phyloP scores from a whole-genome alignment of 2,797 vertebrate genomes.

The Gobionotothen gibberifrons region DNA sequence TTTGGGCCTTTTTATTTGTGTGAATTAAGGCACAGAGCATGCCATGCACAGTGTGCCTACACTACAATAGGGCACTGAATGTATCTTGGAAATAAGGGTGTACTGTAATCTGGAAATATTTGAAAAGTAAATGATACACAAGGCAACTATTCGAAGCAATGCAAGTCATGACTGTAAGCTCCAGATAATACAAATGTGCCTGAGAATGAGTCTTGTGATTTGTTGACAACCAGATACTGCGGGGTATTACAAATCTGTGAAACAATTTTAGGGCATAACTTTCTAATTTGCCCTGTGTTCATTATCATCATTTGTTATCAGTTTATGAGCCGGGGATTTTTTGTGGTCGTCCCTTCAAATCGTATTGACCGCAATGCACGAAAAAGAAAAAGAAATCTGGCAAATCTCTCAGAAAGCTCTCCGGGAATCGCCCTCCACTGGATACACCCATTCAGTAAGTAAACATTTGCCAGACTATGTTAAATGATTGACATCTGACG shows the following conservation, averaged over 20 bases:
- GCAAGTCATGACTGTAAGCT: neutral
- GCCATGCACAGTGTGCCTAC: constrained; percentile 26
- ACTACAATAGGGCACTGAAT: constrained; percentile 39
- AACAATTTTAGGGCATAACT: constrained; percentile 37
- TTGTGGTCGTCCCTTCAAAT: no score
- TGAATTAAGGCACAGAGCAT: constrained; percentile 46
- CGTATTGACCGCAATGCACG: no score
- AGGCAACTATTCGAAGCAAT: constrained; percentile 53
- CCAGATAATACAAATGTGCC: constrained; percentile 8
- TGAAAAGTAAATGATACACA: constrained; percentile 51
- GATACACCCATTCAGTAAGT: no score
- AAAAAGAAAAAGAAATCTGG: no score
- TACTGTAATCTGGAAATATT: constrained; percentile 16
- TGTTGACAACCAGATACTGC: constrained; percentile 4
- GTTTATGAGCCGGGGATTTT: no score
- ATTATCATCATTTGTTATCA: no score
- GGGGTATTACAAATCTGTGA: constrained; percentile 6
- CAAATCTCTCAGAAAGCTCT: no score
- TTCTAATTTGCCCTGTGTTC: constrained; percentile 22
- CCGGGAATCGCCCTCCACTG: no score
- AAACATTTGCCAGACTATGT: no score
- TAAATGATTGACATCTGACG: no score
- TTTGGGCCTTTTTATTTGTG: constrained; percentile 24
- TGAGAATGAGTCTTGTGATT: constrained; percentile 7
- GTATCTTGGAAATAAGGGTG: constrained; percentile 19